A percentile compares a stretch with the other conserved stretches of the same genome.
phyloP scores from a whole-genome alignment of 2,113 vertebrate genomes.

The Tamias sibiricus region DNA sequence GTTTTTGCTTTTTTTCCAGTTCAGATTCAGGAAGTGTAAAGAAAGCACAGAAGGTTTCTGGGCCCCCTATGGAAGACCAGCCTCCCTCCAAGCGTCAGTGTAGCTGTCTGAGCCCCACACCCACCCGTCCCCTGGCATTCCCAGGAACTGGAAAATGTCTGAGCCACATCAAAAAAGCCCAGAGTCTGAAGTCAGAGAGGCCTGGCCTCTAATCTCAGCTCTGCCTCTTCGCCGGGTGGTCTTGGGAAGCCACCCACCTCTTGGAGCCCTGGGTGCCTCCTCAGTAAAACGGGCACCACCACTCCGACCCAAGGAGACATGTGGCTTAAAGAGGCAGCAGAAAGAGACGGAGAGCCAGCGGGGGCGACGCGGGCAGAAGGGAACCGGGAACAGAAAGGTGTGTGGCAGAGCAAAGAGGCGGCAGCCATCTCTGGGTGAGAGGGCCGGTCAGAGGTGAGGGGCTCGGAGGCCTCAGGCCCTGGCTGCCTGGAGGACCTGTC shows the following conservation, averaged over 20 bases:
- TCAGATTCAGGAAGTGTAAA: conserved; percentile 61
- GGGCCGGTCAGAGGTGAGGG: background rate
- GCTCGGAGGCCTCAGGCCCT: no score
- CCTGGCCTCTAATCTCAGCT: background rate
- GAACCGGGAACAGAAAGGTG: background rate
- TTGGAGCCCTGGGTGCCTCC: background rate
- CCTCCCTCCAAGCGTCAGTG: background rate
- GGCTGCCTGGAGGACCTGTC: background rate
- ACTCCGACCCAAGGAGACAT: background rate
- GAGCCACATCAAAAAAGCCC: background rate
- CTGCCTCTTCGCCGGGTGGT: background rate
- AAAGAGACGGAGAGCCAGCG: background rate
- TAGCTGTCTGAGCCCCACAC: no score
- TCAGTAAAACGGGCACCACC: background rate
- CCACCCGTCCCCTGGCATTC: background rate
- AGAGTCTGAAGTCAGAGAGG: background rate
- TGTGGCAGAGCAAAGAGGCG: background rate
- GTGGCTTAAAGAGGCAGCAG: background rate
- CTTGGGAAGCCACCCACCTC: background rate
- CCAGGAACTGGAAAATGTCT: background rate
- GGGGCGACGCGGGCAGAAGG: background rate
- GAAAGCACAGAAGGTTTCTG: conserved; percentile 18
- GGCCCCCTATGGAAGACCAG: background rate
- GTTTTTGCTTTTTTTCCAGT: conserved; percentile 28
- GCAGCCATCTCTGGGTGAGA: background rate